phyloP scores from a whole-genome alignment of 2,888 invertebrate genomes.

The Catocala sponsa region DNA sequence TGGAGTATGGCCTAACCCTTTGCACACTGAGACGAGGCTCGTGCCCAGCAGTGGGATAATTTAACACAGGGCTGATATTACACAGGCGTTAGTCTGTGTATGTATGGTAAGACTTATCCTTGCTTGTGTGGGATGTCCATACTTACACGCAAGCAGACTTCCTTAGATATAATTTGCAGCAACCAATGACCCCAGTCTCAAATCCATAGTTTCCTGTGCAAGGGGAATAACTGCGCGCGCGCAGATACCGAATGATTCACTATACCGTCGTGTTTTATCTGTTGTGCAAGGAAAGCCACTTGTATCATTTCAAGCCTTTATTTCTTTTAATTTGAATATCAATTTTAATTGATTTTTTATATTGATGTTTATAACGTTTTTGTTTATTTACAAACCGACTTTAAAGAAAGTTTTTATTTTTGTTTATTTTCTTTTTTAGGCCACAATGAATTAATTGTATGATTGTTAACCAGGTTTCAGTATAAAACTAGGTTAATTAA shows the following conservation, averaged over 20 bases:
- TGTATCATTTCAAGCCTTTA: constrained; percentile 21
- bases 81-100: too few relatives aligned
- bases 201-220: constrained; percentile 51
- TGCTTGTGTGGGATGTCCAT: not conserved
- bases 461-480: too few relatives aligned
- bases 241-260: constrained; percentile 52
- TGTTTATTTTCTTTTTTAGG: too few relatives aligned
- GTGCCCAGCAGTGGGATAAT: too few relatives aligned
- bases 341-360: not conserved
- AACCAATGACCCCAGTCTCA: constrained; percentile 36
- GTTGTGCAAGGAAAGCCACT: constrained; percentile 22
- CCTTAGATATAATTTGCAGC: constrained; percentile 31
- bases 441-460: too few relatives aligned
- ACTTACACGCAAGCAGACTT: constrained; percentile 13
- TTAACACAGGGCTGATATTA: too few relatives aligned
- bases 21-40: too few relatives aligned
- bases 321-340: not conserved
- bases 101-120: too few relatives aligned
- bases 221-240: constrained; percentile 52
- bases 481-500: too few relatives aligned
- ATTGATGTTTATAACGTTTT: not conserved
- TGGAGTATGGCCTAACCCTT: too few relatives aligned
- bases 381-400: too few relatives aligned
- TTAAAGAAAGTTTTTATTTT: too few relatives aligned
- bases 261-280: constrained; percentile 44